phyloP scores from a whole-genome alignment of 2,888 invertebrate species.

The Philopedon plagiatum region DNA sequence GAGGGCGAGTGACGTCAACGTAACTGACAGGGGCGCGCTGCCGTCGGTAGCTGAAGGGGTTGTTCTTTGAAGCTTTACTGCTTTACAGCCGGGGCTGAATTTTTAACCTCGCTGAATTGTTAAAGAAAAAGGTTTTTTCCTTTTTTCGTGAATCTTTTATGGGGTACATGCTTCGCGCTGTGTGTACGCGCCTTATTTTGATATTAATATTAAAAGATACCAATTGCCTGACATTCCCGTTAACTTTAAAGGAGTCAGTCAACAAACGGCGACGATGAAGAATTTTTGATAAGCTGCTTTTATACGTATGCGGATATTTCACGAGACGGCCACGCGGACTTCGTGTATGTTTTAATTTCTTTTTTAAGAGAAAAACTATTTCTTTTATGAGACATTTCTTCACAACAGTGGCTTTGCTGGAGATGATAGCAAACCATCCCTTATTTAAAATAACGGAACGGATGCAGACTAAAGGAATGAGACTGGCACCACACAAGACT shows the following conservation, averaged over 20 bases:
- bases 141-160: conserved; percentile 51
- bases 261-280: conserved; percentile 24
- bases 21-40: conserved; percentile 57
- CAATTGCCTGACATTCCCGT: conserved; percentile 37
- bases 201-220: conserved; percentile 41
- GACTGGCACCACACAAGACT: too few species aligned
- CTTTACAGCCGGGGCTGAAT: conserved; percentile 57
- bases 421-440: too few species aligned
- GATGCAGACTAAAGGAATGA: too few species aligned
- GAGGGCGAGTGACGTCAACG: conserved; percentile 62
- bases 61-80: conserved; percentile 60
- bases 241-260: conserved; percentile 30
- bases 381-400: too few species aligned
- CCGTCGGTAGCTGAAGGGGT: conserved; percentile 58
- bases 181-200: conserved; percentile 36
- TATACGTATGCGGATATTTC: conserved; percentile 13
- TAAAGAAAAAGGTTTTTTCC: conserved; percentile 56
- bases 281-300: conserved; percentile 30
- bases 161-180: conserved; percentile 15
- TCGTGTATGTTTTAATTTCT: not conserved
- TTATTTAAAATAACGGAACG: too few species aligned
- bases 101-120: conserved; percentile 58
- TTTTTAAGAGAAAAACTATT: not conserved
- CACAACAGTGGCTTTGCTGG: too few species aligned
- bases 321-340: not conserved